Conservation (phyloP, 2,888 invertebrate genomes). For the Stenoptilia bipunctidactyla region DNA sequence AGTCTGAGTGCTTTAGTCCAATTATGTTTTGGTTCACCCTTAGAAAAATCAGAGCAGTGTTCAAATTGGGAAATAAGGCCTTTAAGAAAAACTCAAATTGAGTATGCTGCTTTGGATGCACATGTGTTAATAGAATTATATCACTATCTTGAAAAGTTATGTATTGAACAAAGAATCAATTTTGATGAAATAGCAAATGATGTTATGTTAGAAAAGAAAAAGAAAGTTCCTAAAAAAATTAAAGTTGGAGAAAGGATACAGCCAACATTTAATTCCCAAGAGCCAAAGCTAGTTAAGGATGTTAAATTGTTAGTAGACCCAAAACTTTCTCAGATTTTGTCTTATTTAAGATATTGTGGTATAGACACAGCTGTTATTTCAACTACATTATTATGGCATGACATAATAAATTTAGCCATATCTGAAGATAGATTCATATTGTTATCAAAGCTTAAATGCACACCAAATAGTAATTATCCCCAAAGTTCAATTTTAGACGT, state of each 20-base stretch:
- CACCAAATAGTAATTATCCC: slow-evolving; percentile 68
- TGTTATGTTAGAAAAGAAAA: slow-evolving; percentile 66
- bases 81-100: slow-evolving; percentile 80
- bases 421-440: slow-evolving; percentile 44
- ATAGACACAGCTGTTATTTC: slow-evolving; percentile 75
- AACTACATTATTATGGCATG: slow-evolving; percentile 62
- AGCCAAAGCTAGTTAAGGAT: slow-evolving; percentile 27
- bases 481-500: slow-evolving; percentile 70
- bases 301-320: slow-evolving; percentile 45
- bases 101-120: slow-evolving; percentile 91
- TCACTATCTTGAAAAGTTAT: slow-evolving; percentile 67
- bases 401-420: slow-evolving; percentile 45
- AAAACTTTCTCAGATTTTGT: slow-evolving; percentile 32
- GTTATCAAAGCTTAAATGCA: slow-evolving; percentile 48
- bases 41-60: slow-evolving; percentile 91
- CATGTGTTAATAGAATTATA: slow-evolving; percentile 87
- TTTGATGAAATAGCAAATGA: slow-evolving; percentile 75
- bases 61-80: slow-evolving; percentile 93
- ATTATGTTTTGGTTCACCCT: slow-evolving; percentile 79
- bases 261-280: slow-evolving; percentile 20
- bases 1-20: slow-evolving; percentile 82
- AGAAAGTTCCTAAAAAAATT: slow-evolving; percentile 49
- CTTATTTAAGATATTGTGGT: slow-evolving; percentile 58
- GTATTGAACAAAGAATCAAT: slow-evolving; percentile 61
- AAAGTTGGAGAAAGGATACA: slow-evolving; percentile 35